Evolutionary conservation across 2,888 invertebrate species (phyloP), one percentile per base, ranked within the genome.

Genomic region (Eulithis testata): DNA sequence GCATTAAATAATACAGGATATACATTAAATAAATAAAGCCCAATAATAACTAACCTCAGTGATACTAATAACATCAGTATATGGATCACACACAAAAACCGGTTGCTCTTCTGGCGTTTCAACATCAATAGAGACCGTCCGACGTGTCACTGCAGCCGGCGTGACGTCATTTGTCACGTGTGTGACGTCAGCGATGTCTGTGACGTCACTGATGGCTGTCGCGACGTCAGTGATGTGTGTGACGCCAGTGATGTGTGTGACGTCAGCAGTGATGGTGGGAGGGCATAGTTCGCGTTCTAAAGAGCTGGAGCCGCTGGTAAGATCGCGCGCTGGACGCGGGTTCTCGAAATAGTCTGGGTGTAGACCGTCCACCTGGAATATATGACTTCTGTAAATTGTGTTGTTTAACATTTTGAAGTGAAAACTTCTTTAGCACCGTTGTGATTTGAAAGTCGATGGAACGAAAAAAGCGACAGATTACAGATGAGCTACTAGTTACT

Each of bases 271-370:
- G 49, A 68, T 73, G 40, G 58, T 50, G 14, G 56, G 54, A 7
- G 68, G 70, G 47, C 76, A 80, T n/a, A 91, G 80, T 64, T 92
- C 92, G 0, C 92, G 83, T 69, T 92, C 92, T 8, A 92, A 76
- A 0, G 92, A 92, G 0, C 91, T 90, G 0, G 91, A 91, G 45
- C 82, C 89, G 72, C 87, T 86, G 49, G 86, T 80, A n/a, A 87
- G 73, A 82, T 89, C 83, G 69, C 86, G 79, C 2, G 81, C 77
- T 5, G 82, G 2, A 3, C 63, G 68, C 44, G 79, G 75, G 73
- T 79, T 82, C 63, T 87, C 88, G 76, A 91, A 90, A 71, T 90
- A 89, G 63, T 88, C 86, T 0, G 86, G 82, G 60, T 88, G 83
- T 2, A 91, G 76, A 2, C 89, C 88, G 78, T 90, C 91, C 58